Base-by-base conservation (phyloP, 2,888 invertebrate species). In the Cosmia pyralina region DNA sequence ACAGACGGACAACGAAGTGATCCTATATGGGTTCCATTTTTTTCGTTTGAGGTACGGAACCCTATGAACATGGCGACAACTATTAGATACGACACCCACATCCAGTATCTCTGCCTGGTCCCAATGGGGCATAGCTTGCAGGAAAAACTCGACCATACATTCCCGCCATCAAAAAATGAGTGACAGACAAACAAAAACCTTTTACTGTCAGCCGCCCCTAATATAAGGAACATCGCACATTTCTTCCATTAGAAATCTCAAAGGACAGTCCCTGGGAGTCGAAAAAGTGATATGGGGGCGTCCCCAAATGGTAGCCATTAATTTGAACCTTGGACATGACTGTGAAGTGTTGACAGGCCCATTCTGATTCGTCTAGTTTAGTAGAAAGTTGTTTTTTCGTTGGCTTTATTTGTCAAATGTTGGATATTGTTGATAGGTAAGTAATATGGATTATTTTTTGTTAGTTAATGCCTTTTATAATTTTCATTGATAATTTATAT, bases 261-360 rank as follows among this genome's bases (percentile, higher is more conserved):
- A 81, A 72, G 85, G 85, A 76, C 64, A 46, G 41, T 44, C 38
- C 10, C 57, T 63, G 71, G 62, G 60, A 83, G 85, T 80, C 77
- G 77, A 84, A 83, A 83, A 88, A 85, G 85, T 86, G 85, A 83
- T 68, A 72, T 62, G 74, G 60, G 75, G n/a, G 59, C 67, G 76
- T 69, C 73, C 77, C 75, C 66, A 80, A 85, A 86, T 86, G 80
- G 83, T 70, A 58, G 73, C 83, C 89, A 88, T 88, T 88, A 85
- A 87, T 88, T 87, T 87, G 73, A 22, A 67, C 75, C 74, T 70
- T 52, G 72, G 82, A 84, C 84, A 85, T 77, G 82, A 76, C 83
- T 85, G 88, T 48, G 86, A 85, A 68, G 72, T 77, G 86, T 65
- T 81, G 88, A 85, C 88, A 88, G 88, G 82, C 81, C 82, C 85